Conservation (phyloP, 2,113 vertebrate genomes). For the Ancistrus triradiatus region DNA sequence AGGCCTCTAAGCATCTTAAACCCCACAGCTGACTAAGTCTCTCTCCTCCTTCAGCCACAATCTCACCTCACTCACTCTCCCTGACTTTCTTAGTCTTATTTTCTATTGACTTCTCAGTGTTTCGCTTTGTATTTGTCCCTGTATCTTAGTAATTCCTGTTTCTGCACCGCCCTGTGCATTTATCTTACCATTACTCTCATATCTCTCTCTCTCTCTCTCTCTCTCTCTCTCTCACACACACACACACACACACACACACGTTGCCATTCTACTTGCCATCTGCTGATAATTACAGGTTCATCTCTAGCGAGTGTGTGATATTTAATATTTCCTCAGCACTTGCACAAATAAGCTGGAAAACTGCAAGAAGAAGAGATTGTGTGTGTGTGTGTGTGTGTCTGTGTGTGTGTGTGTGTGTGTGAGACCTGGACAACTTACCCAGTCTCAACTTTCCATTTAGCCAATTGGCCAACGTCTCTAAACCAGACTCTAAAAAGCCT, state of each 20-base stretch:
- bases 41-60: too few relatives aligned
- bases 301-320: constrained; percentile 91
- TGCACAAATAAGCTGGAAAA: constrained; percentile 94
- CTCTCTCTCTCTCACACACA: constrained; percentile 19
- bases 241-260: constrained; percentile 17
- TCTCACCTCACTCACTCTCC: background rate
- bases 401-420: constrained; percentile 66
- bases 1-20: constrained; percentile 45
- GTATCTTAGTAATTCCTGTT: constrained; percentile 6
- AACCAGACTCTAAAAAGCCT: constrained; percentile 37
- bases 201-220: too few relatives aligned
- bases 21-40: background rate
- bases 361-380: constrained; percentile 89
- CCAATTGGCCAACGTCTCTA: constrained; percentile 46
- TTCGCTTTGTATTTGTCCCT: background rate
- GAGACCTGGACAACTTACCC: constrained; percentile 63
- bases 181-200: constrained; percentile 2
- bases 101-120: background rate
- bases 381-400: constrained; percentile 59
- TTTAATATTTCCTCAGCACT: constrained; percentile 99
- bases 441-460: constrained; percentile 67
- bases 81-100: background rate
- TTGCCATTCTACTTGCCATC: constrained; percentile 76
- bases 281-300: constrained; percentile 90
- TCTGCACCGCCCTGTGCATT: constrained; percentile 3